These are phyloP conservation scores for Lasioglossum zephyrum DNA, from an alignment of 2,888 invertebrate species.

Conservation along the genomic window DNA sequence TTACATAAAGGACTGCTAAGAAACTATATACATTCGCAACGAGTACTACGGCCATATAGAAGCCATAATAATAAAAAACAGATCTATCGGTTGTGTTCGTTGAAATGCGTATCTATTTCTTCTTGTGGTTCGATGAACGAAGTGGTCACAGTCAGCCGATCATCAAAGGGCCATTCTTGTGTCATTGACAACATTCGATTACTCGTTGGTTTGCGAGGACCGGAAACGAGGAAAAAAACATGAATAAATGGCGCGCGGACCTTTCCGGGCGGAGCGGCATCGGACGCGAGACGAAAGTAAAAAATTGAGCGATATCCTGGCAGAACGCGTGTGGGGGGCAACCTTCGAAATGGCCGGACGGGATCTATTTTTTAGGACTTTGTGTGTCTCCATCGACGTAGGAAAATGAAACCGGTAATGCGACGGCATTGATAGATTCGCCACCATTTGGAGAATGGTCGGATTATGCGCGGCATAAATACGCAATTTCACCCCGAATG, in stretches of 20 bases:
- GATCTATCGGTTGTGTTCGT: conserved; percentile 7
- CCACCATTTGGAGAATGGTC: conserved; percentile 80
- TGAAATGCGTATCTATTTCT: not conserved
- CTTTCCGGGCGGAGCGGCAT: conserved; percentile 26
- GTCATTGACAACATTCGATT: conserved; percentile 26
- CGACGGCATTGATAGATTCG: conserved; percentile 82
- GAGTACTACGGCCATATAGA: not conserved
- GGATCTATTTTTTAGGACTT: conserved; percentile 78
- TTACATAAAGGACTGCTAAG: too few relatives aligned
- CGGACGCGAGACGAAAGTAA: conserved; percentile 65
- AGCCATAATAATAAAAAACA: conserved; percentile 6
- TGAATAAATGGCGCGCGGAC: conserved; percentile 58
- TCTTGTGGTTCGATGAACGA: conserved; percentile 3
- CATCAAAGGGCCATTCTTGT: not conserved
- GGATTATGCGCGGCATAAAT: conserved; percentile 84
- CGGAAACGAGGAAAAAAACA: conserved; percentile 50
- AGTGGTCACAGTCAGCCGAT: not conserved
- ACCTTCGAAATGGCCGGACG: conserved; percentile 65
- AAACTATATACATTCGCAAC: not conserved
- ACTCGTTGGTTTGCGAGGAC: conserved; percentile 28
- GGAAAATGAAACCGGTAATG: conserved; percentile 82
- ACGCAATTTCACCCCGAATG: conserved; percentile 80
- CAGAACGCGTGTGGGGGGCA: conserved; percentile 21
- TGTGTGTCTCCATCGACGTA: conserved; percentile 78
- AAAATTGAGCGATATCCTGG: conserved; percentile 79